Conservation (phyloP, 2,113 vertebrate species). For the Ranitomeya variabilis region DNA sequence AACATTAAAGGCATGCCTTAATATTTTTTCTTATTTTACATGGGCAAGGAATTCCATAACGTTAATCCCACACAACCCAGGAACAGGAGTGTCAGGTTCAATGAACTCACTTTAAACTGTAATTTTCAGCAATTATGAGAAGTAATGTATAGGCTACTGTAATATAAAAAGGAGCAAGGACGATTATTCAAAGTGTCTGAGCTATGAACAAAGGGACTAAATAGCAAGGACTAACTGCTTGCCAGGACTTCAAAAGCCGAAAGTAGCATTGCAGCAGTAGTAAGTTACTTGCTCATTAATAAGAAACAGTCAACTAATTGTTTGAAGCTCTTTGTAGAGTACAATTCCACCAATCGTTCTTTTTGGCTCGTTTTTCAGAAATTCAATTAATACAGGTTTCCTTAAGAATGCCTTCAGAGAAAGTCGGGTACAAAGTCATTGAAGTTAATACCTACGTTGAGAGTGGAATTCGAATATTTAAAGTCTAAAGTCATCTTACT, state of each 20-base stretch:
- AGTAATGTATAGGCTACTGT: slow-evolving; percentile 59
- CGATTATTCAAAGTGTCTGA: slow-evolving; percentile 27
- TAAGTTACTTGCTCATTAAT: not conserved
- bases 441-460: not conserved
- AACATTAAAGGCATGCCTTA: not conserved
- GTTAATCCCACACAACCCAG: slow-evolving; percentile 43
- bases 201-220: slow-evolving; percentile 55
- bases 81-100: slow-evolving; percentile 59
- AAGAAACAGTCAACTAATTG: slow-evolving; percentile 30
- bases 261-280: not conserved
- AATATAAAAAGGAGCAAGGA: slow-evolving; percentile 53
- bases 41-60: slow-evolving; percentile 7
- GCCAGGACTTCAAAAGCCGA: slow-evolving; percentile 62
- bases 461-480: not conserved
- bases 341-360: not conserved
- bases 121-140: slow-evolving; percentile 63
- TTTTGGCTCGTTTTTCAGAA: not conserved
- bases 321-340: slow-evolving; percentile 17
- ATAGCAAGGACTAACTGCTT: slow-evolving; percentile 46
- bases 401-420: not conserved
- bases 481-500: not conserved
- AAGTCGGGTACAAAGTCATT: not conserved
- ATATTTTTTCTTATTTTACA: not conserved
- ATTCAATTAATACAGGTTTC: not conserved
- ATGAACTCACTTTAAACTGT: slow-evolving; percentile 62